Percentiles rank a stretch among this genome's conserved stretches.
Conservation (phyloP, 2,888 invertebrate genomes). For the Pyrrhosoma nymphula region DNA sequence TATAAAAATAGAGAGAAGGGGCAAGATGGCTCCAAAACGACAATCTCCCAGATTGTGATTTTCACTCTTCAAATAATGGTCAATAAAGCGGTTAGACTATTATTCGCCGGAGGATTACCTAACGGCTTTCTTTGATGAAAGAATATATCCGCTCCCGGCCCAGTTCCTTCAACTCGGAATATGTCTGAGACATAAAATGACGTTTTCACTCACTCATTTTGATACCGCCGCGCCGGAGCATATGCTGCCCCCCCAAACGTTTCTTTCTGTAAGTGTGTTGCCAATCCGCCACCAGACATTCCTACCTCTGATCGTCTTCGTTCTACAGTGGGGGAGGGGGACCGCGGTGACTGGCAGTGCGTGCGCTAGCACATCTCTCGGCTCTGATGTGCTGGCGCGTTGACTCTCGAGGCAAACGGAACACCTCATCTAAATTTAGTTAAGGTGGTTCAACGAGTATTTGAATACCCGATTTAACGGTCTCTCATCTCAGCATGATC, state of each 20-base stretch:
- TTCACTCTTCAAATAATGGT: slow-evolving; percentile 33
- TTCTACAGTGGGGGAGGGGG: too few species aligned
- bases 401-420: too few species aligned
- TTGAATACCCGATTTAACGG: too few species aligned
- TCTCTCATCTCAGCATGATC: too few species aligned
- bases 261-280: neutral
- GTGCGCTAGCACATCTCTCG: too few species aligned
- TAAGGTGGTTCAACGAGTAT: too few species aligned
- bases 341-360: too few species aligned
- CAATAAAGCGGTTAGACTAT: slow-evolving; percentile 23
- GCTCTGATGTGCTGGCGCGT: too few species aligned
- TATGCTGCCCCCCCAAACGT: neutral
- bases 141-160: neutral
- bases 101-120: neutral
- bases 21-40: neutral
- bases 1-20: neutral
- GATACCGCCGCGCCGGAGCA: neutral
- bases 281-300: neutral
- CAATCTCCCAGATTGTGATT: slow-evolving; percentile 10
- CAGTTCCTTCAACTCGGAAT: neutral
- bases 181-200: neutral
- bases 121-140: slow-evolving; percentile 18
- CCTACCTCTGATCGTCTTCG: neutral
- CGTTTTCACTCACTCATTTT: neutral
- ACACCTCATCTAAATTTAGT: too few species aligned